These are phyloP conservation scores for Motacilla alba DNA, from an alignment of 2,113 vertebrate genomes.

Conservation along the genomic window DNA sequence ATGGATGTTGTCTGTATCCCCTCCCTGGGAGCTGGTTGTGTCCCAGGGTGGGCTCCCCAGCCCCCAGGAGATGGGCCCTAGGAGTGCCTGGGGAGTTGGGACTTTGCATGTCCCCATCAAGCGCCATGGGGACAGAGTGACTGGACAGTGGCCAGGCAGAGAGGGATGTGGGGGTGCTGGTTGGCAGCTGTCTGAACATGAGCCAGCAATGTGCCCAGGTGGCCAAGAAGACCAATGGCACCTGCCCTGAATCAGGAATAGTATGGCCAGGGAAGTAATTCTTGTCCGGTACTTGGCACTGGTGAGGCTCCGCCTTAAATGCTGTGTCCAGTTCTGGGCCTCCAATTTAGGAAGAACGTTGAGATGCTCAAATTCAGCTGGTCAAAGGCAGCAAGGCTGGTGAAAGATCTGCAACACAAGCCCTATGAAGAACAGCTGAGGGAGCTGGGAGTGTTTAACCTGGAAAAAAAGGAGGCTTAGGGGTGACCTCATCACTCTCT, in stretches of 20 bases:
- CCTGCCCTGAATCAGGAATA: not conserved
- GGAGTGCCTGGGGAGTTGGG: fast-evolving
- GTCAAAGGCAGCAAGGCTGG: not conserved
- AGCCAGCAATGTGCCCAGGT: not conserved
- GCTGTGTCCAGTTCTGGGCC: not conserved
- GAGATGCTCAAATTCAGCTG: not conserved
- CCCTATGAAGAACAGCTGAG: not conserved
- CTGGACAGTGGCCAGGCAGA: not conserved
- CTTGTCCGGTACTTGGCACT: not conserved
- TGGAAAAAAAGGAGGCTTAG: no score
- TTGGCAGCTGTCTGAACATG: not conserved
- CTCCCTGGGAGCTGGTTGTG: not conserved
- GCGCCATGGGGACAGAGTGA: fast-evolving
- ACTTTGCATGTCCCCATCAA: fast-evolving
- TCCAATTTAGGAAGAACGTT: fast-evolving
- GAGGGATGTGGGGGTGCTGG: not conserved
- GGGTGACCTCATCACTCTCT: not conserved
- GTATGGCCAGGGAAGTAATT: not conserved
- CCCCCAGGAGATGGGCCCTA: fast-evolving
- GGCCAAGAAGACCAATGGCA: no score
- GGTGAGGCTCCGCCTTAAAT: not conserved
- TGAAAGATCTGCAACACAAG: not conserved
- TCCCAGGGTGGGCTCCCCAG: fast-evolving
- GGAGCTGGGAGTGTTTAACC: not conserved
- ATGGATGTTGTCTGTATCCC: fast-evolving